Conservation (phyloP, 2,888 invertebrate genomes). For the Hirtodrosophila trivittata region DNA sequence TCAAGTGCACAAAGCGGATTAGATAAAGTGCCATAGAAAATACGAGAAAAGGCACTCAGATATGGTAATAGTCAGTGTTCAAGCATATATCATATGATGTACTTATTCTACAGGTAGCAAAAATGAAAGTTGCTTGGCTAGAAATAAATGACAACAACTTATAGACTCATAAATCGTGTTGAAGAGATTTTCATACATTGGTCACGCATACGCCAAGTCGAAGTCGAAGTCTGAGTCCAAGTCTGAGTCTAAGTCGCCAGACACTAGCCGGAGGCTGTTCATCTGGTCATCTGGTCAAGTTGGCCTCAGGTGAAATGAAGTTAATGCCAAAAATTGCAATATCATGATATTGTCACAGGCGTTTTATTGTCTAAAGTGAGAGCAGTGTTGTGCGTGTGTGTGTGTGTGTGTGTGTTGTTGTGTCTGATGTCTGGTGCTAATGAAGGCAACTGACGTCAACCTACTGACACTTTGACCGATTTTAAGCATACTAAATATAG, state of each 20-base stretch:
- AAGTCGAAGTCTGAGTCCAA: too few relatives aligned
- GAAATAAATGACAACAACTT: slow-evolving; percentile 27
- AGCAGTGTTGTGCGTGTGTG: slow-evolving; percentile 33
- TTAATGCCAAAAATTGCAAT: slow-evolving; percentile 71
- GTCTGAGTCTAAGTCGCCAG: slow-evolving; percentile 23
- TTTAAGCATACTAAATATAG: slow-evolving; percentile 74
- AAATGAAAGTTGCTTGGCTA: slow-evolving; percentile 70
- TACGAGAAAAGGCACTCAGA: slow-evolving; percentile 25
- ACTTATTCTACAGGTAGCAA: slow-evolving; percentile 67
- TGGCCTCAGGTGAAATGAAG: slow-evolving; percentile 59
- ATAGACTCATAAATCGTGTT: slow-evolving; percentile 45
- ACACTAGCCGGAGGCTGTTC: slow-evolving; percentile 30
- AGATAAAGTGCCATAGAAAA: slow-evolving; percentile 60
- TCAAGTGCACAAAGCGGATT: slow-evolving; percentile 53
- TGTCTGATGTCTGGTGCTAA: slow-evolving; percentile 39
- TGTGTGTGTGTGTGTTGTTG: slow-evolving; percentile 7
- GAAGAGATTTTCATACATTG: slow-evolving; percentile 48
- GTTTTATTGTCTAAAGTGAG: slow-evolving; percentile 60
- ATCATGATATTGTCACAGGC: slow-evolving; percentile 61
- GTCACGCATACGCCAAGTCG: slow-evolving; percentile 43
- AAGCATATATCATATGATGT: slow-evolving; percentile 39
- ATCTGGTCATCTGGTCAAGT: slow-evolving; percentile 21
- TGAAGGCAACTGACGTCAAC: slow-evolving; percentile 67
- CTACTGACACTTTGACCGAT: slow-evolving; percentile 80
- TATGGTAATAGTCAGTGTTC: slow-evolving; percentile 58